Conservation (phyloP, 2,113 vertebrate species). For the Anseranas semipalmata region DNA sequence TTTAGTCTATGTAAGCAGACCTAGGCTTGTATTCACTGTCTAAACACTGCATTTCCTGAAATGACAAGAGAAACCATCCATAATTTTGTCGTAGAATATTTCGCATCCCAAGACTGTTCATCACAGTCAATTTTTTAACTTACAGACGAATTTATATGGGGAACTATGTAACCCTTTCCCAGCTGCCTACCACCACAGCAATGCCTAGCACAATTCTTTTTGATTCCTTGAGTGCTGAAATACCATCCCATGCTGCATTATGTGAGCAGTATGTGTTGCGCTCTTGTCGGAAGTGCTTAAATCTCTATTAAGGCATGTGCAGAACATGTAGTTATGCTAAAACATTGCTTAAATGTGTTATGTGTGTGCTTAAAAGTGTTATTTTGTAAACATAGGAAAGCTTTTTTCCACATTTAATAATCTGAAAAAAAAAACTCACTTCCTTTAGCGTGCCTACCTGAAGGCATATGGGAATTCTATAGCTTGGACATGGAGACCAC, state of each 20-base stretch:
- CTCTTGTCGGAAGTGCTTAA: background rate
- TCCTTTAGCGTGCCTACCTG: background rate
- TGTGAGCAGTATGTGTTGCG: background rate
- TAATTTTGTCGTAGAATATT: background rate
- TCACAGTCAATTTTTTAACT: background rate
- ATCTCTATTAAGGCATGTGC: background rate
- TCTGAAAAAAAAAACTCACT: background rate
- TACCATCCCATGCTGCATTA: background rate
- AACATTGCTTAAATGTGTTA: background rate
- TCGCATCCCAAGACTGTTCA: background rate
- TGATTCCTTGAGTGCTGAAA: background rate
- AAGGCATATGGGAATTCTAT: background rate
- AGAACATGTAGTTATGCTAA: background rate
- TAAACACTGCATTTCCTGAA: background rate
- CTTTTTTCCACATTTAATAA: background rate
- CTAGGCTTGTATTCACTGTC: background rate
- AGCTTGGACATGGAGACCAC: background rate
- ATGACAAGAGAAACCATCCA: background rate
- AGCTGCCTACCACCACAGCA: background rate
- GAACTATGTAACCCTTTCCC: background rate
- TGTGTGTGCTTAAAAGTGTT: background rate
- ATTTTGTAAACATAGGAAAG: background rate
- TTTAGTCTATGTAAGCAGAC: background rate
- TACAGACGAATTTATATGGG: background rate
- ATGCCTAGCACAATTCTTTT: background rate